These are phyloP conservation scores for Pseudomyrmex concolor DNA, from an alignment of 1,140 invertebrate species.

Conservation along the genomic window DNA sequence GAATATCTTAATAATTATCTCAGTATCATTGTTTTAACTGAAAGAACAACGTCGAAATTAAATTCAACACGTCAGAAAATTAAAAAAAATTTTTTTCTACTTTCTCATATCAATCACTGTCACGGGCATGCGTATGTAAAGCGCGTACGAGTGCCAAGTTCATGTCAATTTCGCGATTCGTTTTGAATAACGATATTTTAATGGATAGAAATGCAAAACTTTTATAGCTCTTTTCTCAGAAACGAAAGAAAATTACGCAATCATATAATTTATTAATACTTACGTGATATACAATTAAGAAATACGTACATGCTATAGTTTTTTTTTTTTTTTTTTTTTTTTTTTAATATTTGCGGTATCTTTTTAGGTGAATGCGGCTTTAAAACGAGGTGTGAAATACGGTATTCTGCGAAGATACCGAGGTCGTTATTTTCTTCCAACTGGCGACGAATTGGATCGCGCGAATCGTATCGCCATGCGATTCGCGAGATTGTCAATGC, in stretches of 20 bases:
- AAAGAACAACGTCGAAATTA: slow-evolving; percentile 29
- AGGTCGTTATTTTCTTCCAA: slow-evolving; percentile 78
- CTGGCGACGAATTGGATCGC: slow-evolving; percentile 71
- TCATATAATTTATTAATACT: neutral
- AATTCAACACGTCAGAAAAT: slow-evolving; percentile 25
- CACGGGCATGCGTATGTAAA: slow-evolving; percentile 40
- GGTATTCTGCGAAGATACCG: slow-evolving; percentile 77
- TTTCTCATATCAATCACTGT: slow-evolving; percentile 52
- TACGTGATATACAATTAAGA: neutral
- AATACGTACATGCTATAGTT: no score
- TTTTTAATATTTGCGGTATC: neutral
- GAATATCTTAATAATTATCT: slow-evolving; percentile 11
- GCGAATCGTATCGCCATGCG: slow-evolving; percentile 75
- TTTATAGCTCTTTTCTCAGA: neutral
- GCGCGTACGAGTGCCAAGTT: slow-evolving; percentile 44
- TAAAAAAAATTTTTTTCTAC: slow-evolving; percentile 23
- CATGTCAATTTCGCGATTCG: slow-evolving; percentile 34
- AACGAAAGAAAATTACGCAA: neutral
- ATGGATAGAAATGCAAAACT: slow-evolving; percentile 2
- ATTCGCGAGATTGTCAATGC: slow-evolving; percentile 76
- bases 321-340: neutral
- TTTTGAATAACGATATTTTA: slow-evolving; percentile 54
- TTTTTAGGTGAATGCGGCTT: slow-evolving; percentile 73
- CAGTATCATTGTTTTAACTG: neutral
- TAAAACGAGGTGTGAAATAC: slow-evolving; percentile 76